Base-by-base conservation (phyloP, 2,113 vertebrate genomes). In the Marmota flaviventris region DNA sequence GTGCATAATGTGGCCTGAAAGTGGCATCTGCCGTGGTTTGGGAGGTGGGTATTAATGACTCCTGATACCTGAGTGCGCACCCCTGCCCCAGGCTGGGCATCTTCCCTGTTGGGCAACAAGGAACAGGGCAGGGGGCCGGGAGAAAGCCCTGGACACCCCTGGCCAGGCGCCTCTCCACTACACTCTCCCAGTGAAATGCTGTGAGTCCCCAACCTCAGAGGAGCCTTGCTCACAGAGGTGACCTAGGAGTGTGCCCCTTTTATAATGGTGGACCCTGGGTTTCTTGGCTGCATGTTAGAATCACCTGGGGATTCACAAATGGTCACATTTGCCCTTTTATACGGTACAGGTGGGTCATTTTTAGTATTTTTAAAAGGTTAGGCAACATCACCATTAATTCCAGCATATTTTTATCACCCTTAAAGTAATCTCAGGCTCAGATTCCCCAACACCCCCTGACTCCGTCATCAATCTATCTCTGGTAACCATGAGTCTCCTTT, bases 1-100 rank as follows among this genome's bases (percentile, higher is more conserved):
- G 48, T 95, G 89, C 70, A 48, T 37, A 63, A 37, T 39, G 76
- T 86, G 85, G 79, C 53, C 83, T 73, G 45, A 70, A 91, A 81
- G 89, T 75, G 78, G 70, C 27, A 25, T 25, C 56, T 82, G 67
- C 67, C 86, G 17, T 25, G 14, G 83, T 75, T 83, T 82, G n/a
- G 65, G 76, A 84, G 76, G 25, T 37, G 37, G 91, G 8, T 75
- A 51, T 13, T 73, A 42, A 91, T 76, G 32, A 51, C 39, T 70
- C 51, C 92, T 76, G 82, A n/a, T 85, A 48, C 0, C 7, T 56
- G 53, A 34, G 73, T 12, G 67, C 86, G 67, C 34, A n/a, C 25
- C 8, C 4, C 5, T 24, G 67, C 48, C 2, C 12, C 27, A 32
- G 51, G 45, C 82, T 42, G 69, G 69, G 51, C 53, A 7, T 9